Conservation (phyloP, 2,888 invertebrate species). For the Mactromeris polynyma region DNA sequence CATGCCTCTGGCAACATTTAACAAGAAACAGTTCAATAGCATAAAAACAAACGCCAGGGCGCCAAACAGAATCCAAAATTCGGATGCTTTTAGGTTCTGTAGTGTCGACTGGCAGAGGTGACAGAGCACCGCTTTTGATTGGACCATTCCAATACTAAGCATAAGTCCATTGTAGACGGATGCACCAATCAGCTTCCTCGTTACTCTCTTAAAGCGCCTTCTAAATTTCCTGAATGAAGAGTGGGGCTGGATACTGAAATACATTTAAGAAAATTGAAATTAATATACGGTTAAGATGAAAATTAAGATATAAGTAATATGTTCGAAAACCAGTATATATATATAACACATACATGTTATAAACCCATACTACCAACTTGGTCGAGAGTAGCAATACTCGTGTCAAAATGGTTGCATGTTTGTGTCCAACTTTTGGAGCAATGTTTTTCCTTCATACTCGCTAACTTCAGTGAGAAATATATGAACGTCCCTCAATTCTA, state of each 20-base stretch:
- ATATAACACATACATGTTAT: too few relatives aligned
- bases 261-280: neutral
- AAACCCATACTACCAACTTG: too few relatives aligned
- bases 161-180: slow-evolving; percentile 53
- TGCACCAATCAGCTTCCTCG: slow-evolving; percentile 46
- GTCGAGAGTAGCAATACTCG: too few relatives aligned
- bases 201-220: slow-evolving; percentile 25
- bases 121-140: slow-evolving; percentile 56
- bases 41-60: slow-evolving; percentile 40
- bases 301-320: too few relatives aligned
- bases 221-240: neutral
- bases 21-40: slow-evolving; percentile 46
- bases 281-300: neutral
- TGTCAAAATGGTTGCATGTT: too few relatives aligned
- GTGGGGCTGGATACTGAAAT: neutral
- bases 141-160: slow-evolving; percentile 49
- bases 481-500: too few relatives aligned
- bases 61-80: slow-evolving; percentile 59
- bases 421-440: too few relatives aligned
- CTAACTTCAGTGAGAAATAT: too few relatives aligned
- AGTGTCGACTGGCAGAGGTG: slow-evolving; percentile 33
- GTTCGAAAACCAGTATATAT: too few relatives aligned
- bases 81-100: slow-evolving; percentile 24
- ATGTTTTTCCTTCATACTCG: too few relatives aligned
- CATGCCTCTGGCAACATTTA: neutral